phyloP scores from a whole-genome alignment of 2,888 invertebrate species.

The Slavum lentiscoides region DNA sequence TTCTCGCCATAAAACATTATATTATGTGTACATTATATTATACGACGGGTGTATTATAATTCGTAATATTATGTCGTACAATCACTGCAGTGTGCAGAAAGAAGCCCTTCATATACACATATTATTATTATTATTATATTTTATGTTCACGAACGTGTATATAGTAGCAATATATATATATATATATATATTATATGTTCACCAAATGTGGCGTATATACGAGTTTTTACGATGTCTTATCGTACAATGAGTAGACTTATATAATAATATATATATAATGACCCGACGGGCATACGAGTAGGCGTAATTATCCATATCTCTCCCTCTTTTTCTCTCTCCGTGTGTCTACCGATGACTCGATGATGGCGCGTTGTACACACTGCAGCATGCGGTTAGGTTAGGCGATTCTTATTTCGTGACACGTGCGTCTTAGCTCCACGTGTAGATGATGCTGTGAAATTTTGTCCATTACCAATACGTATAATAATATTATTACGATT shows the following conservation, averaged over 20 bases:
- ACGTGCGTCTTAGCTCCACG: slow-evolving; percentile 25
- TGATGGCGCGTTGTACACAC: background rate
- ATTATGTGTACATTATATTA: too few relatives aligned
- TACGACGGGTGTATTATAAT: too few relatives aligned
- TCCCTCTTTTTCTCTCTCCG: background rate
- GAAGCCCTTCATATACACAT: too few relatives aligned
- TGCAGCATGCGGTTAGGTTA: background rate
- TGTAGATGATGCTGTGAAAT: background rate
- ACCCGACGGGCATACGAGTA: slow-evolving; percentile 24
- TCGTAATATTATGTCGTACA: too few relatives aligned
- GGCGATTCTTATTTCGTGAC: slow-evolving; percentile 35
- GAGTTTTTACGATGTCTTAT: slow-evolving; percentile 38
- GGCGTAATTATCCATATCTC: slow-evolving; percentile 29
- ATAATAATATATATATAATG: slow-evolving; percentile 14
- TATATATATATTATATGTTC: background rate
- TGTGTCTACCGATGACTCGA: too few relatives aligned
- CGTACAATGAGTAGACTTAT: slow-evolving; percentile 15
- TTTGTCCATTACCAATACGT: slow-evolving; percentile 1
- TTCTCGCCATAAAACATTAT: too few relatives aligned
- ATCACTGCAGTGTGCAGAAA: too few relatives aligned
- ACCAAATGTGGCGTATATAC: background rate
- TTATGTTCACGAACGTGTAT: too few relatives aligned
- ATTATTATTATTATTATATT: too few relatives aligned
- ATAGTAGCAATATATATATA: background rate
- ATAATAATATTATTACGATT: background rate